A percentile compares a stretch with the other conserved stretches of the same genome.
These are phyloP conservation scores for Cacajao melanocephalus DNA, from an alignment of 2,797 vertebrate genomes.

Conservation along the genomic window DNA sequence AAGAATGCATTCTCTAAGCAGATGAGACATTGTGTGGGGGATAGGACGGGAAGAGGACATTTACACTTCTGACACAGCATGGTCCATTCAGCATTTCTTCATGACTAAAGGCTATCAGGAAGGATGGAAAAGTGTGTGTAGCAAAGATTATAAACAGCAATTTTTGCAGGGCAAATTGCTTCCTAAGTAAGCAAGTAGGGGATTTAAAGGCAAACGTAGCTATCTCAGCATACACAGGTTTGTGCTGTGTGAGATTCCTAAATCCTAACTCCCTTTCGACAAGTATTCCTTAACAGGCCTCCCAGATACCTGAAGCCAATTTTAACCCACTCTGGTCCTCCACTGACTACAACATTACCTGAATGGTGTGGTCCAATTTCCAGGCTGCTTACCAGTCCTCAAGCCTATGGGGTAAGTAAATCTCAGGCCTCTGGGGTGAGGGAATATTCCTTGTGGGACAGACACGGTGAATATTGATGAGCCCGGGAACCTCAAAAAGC, in stretches of 20 bases:
- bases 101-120: background rate
- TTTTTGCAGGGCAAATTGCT: background rate
- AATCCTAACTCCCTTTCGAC: background rate
- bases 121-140: background rate
- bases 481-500: background rate
- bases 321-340: constrained; percentile 89
- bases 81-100: background rate
- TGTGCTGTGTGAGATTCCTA: background rate
- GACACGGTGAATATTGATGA: background rate
- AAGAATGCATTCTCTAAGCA: constrained; percentile 4
- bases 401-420: constrained; percentile 85
- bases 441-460: background rate
- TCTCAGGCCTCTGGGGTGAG: constrained; percentile 85
- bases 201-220: background rate
- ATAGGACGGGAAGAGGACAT: background rate
- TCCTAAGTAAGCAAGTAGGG: background rate
- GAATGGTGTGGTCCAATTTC: constrained; percentile 86
- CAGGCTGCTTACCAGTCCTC: constrained; percentile 86
- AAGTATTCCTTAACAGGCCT: constrained; percentile 81
- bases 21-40: background rate
- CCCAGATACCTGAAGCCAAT: constrained; percentile 89
- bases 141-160: constrained; percentile 41
- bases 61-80: background rate
- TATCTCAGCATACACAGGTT: background rate
- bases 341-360: constrained; percentile 87